A percentile compares a stretch with the other conserved stretches of the same genome.
Evolutionary conservation across 2,888 invertebrate species (phyloP).

Genomic region (Blomia tropicalis): DNA sequence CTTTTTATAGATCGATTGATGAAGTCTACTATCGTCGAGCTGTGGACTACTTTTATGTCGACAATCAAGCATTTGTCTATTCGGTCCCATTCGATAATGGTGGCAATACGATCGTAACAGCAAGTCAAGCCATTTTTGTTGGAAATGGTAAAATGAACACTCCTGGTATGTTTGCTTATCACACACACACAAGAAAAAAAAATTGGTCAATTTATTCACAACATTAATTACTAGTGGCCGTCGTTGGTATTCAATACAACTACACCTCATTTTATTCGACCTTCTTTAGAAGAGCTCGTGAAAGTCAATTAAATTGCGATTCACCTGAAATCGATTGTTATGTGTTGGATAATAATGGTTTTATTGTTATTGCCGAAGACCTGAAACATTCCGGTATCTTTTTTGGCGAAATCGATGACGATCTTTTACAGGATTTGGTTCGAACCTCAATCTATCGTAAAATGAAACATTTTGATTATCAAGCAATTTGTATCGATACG

Average conservation of each 20-base stretch:
- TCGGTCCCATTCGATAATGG: constrained; percentile 60
- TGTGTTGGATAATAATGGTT: constrained; percentile 82
- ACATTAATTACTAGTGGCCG: constrained; percentile 62
- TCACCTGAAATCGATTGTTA: constrained; percentile 62
- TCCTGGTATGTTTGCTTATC: constrained; percentile 25
- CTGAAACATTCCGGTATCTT: constrained; percentile 12
- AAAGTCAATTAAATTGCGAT: constrained; percentile 26
- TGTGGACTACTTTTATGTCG: constrained; percentile 43
- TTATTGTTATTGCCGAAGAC: constrained; percentile 66
- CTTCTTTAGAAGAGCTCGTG: constrained; percentile 61
- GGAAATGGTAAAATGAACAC: constrained; percentile 29
- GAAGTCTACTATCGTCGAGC: constrained; percentile 78
- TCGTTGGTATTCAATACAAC: constrained; percentile 73
- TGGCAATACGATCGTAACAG: constrained; percentile 45
- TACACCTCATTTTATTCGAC: constrained; percentile 63
- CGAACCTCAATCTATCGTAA: not conserved
- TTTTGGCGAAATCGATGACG: constrained; percentile 15
- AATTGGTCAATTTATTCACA: no score
- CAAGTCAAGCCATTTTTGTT: constrained; percentile 52
- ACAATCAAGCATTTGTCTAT: constrained; percentile 74
- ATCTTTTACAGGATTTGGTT: constrained; percentile 14
- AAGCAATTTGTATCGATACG: constrained; percentile 28
- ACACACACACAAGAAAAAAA: not conserved
- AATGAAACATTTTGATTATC: constrained; percentile 12
- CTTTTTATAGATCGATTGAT: constrained; percentile 50